Conservation (phyloP, 2,113 vertebrate genomes). For the Guaruba guarouba region DNA sequence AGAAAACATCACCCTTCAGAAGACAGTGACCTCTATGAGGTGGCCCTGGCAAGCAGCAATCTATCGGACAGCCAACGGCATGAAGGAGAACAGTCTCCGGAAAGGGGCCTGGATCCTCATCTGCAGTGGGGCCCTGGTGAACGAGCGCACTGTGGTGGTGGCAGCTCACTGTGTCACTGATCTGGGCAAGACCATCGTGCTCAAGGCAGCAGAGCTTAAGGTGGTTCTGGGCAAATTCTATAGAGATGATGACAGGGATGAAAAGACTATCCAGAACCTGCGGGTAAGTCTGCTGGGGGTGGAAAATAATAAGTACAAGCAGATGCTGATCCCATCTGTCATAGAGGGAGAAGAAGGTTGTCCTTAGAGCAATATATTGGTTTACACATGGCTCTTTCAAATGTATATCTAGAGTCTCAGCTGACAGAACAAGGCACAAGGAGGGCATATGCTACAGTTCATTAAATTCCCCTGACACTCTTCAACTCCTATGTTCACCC, state of each 20-base stretch:
- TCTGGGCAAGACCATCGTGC: conserved; percentile 84
- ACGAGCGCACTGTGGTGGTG: conserved; percentile 89
- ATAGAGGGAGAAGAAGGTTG: background rate
- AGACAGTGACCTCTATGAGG: conserved; percentile 72
- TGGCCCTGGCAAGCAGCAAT: conserved; percentile 97
- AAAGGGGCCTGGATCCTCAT: conserved; percentile 88
- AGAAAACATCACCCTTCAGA: conserved; percentile 79
- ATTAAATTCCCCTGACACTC: background rate
- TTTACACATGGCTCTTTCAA: background rate
- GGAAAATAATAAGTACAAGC: background rate
- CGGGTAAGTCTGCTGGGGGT: conserved; percentile 57
- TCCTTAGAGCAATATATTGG: background rate
- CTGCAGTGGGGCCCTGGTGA: conserved; percentile 93
- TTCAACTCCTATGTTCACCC: background rate
- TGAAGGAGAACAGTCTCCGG: conserved; percentile 68
- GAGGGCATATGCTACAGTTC: background rate
- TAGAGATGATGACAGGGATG: conserved; percentile 83
- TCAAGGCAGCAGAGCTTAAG: conserved; percentile 85
- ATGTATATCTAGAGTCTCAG: background rate
- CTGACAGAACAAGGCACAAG: background rate
- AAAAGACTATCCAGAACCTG: conserved; percentile 87
- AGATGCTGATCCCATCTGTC: background rate
- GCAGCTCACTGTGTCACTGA: conserved; percentile 95
- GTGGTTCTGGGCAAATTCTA: conserved; percentile 92
- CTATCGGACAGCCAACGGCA: conserved; percentile 78